These are phyloP conservation scores for Odontesthes bonariensis DNA, from an alignment of 2,113 vertebrate genomes.

Conservation along the genomic window DNA sequence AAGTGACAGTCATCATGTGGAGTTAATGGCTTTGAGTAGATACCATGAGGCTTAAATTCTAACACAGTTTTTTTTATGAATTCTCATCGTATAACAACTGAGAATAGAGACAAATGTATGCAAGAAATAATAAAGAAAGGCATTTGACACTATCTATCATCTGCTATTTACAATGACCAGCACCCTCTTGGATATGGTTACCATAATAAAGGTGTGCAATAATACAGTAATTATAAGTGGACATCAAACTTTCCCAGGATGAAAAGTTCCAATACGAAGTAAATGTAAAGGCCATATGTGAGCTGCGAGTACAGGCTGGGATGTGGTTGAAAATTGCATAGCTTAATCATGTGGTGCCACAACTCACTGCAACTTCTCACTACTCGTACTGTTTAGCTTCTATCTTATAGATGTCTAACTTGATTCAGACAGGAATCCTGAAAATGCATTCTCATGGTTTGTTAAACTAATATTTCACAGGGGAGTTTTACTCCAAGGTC, in stretches of 20 bases:
- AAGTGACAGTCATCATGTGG: no score
- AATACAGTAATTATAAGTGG: neutral
- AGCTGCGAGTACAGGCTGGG: neutral
- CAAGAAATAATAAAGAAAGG: neutral
- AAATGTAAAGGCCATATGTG: neutral
- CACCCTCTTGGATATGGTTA: neutral
- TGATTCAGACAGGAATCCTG: neutral
- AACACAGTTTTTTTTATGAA: neutral
- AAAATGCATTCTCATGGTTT: neutral
- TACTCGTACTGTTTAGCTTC: neutral
- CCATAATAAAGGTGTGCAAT: neutral
- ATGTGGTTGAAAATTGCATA: constrained; percentile 5
- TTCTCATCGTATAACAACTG: constrained; percentile 1
- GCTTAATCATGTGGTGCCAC: neutral
- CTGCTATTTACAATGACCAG: constrained; percentile 1
- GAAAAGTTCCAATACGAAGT: neutral
- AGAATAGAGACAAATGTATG: neutral
- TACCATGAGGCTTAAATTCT: constrained; percentile 3
- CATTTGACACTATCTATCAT: neutral
- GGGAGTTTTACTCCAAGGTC: constrained; percentile 10
- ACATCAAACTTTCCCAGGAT: neutral
- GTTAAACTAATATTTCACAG: neutral
- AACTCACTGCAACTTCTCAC: neutral
- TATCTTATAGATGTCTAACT: neutral
- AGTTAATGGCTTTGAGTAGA: neutral